Conservation (phyloP, 2,113 vertebrate species). For the Mirza zaza region DNA sequence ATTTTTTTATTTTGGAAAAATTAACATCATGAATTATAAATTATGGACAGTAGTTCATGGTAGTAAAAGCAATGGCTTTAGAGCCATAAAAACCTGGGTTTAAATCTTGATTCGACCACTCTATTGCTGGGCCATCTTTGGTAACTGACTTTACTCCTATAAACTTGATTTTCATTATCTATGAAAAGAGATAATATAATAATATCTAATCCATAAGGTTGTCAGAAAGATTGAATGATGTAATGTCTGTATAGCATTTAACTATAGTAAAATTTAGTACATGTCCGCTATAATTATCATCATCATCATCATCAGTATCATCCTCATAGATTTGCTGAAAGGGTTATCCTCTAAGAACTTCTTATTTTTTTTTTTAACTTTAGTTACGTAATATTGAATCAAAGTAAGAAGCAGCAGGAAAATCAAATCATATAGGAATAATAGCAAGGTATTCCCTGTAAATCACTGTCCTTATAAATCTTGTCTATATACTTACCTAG, state of each 20-base stretch:
- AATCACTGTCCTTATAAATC: not conserved
- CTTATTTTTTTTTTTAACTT: not conserved
- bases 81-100: not conserved
- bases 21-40: not conserved
- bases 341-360: not conserved
- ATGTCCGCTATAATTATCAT: accelerated
- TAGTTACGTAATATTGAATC: not conserved
- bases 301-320: not conserved
- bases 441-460: not conserved
- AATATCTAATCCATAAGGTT: not conserved
- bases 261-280: not conserved
- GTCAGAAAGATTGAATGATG: not conserved
- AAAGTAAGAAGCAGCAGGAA: not conserved
- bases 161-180: not conserved
- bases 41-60: not conserved
- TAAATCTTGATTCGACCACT: not conserved
- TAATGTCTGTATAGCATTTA: not conserved
- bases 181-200: not conserved
- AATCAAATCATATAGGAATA: not conserved
- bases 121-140: not conserved
- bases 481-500: not conserved
- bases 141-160: not conserved
- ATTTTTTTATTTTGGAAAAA: not conserved
- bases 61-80: not conserved
- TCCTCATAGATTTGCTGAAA: not conserved